Conservation (phyloP, 2,113 vertebrate species). For the Lasiurus cinereus region DNA sequence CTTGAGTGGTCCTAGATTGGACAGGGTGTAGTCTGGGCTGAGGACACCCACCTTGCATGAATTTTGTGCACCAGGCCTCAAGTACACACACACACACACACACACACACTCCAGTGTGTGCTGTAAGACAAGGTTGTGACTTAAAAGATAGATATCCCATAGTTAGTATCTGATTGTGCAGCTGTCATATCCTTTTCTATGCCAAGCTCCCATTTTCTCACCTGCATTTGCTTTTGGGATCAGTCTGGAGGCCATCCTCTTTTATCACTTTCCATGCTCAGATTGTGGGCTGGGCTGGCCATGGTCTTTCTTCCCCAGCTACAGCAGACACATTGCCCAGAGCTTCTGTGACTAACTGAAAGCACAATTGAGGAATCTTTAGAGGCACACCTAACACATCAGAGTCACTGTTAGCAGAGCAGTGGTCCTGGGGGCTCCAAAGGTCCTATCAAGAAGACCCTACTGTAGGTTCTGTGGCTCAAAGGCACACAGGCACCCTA, state of each 20-base stretch:
- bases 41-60: too few relatives aligned
- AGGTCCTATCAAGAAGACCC: background rate
- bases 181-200: background rate
- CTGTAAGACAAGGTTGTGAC: background rate
- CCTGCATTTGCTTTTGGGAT: conserved; percentile 7
- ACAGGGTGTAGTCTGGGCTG: too few relatives aligned
- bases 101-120: too few relatives aligned
- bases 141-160: background rate
- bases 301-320: background rate
- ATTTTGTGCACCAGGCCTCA: too few relatives aligned
- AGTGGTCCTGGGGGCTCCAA: background rate
- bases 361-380: background rate
- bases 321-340: background rate
- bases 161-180: background rate
- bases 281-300: background rate
- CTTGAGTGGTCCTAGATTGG: too few relatives aligned
- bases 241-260: background rate
- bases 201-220: background rate
- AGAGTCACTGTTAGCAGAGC: background rate
- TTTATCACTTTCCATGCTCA: background rate
- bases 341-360: background rate
- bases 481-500: background rate
- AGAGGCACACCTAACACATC: background rate
- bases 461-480: background rate
- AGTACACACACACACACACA: background rate